Evolutionary conservation across 2,797 vertebrate genomes (phyloP).

Genomic region (Poeciliopsis infans): DNA sequence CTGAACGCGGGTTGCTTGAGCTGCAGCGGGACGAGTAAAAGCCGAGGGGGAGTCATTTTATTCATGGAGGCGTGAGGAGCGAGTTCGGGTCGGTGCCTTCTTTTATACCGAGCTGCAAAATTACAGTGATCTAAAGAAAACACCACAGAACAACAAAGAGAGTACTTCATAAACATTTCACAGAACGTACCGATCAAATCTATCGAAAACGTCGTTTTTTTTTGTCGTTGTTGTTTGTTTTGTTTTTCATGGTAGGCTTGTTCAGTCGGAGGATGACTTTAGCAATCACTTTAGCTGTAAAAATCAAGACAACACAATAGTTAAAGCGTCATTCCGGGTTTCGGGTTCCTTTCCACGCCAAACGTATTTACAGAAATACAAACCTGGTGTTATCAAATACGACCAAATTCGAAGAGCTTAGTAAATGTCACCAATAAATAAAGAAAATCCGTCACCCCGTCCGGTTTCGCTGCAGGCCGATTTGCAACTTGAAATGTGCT

Average conservation of each 20-base stretch:
- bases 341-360: constrained; percentile 36
- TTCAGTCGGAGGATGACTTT: constrained; percentile 44
- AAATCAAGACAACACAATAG: constrained; percentile 74
- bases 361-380: constrained; percentile 76
- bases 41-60: constrained; percentile 45
- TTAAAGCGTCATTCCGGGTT: constrained; percentile 49
- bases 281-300: constrained; percentile 60
- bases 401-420: constrained; percentile 71
- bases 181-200: constrained; percentile 75
- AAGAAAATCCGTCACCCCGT: constrained; percentile 36
- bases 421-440: constrained; percentile 62
- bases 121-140: constrained; percentile 57
- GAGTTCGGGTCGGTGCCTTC: constrained; percentile 48
- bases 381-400: constrained; percentile 78
- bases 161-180: constrained; percentile 73
- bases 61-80: constrained; percentile 40
- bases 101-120: constrained; percentile 53
- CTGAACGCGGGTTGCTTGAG: constrained; percentile 44
- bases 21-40: constrained; percentile 50
- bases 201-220: constrained; percentile 64
- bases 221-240: not conserved
- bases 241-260: constrained; percentile 38
- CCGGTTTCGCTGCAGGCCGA: constrained; percentile 61
- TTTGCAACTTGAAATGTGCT: constrained; percentile 76
- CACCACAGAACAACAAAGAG: constrained; percentile 73